Evolutionary conservation across 2,888 invertebrate species (phyloP), one percentile per base, ranked within the genome.

Genomic region (Strigamia maritima): DNA sequence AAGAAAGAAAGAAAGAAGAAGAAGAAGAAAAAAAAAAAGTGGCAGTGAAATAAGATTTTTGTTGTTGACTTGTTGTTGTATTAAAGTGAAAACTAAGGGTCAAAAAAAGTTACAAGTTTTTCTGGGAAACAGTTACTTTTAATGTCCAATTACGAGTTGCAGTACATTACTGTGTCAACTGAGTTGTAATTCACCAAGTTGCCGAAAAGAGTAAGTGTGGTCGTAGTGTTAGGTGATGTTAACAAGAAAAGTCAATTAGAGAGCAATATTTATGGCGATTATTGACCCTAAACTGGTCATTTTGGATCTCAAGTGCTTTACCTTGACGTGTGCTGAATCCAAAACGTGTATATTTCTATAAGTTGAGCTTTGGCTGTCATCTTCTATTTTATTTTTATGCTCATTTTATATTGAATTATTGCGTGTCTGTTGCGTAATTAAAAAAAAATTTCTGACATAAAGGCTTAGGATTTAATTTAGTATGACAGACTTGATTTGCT

Each of bases 231-330:
- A n/a, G n/a, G n/a, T 65, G 26, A 4, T 65, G 65, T 16, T 26
- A 49, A 70, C 70, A 70, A 70, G 70, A 70, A 70, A 70, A 70
- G 26, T 70, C 70, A 70, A 70, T 70, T 70, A 70, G 26, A 70
- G 70, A 70, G 12, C 70, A 7, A 65, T 54, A 54, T 54, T 54
- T 54, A 54, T 54, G 8, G 54, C 54, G 19, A 54, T 19, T 19
- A 19, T 54, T 54, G 54, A 54, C 54, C 54, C 54, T 44, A 44
- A 54, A 54, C 54, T 54, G 3, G 19, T 54, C 54, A 19, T 54
- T 54, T 54, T 19, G 1, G 54, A 19, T 19, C n/a, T 54, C 54
- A 54, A 54, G 54, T 54, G 54, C n/a, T 8, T 14, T 44, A n/a
- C 4, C 44, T 44, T 19, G 8, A 54, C 54, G 54, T 54, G 54